Percentiles rank a stretch among this genome's conserved stretches.
Conservation (phyloP, 2,888 invertebrate genomes). For the Synanthedon formicaeformis region DNA sequence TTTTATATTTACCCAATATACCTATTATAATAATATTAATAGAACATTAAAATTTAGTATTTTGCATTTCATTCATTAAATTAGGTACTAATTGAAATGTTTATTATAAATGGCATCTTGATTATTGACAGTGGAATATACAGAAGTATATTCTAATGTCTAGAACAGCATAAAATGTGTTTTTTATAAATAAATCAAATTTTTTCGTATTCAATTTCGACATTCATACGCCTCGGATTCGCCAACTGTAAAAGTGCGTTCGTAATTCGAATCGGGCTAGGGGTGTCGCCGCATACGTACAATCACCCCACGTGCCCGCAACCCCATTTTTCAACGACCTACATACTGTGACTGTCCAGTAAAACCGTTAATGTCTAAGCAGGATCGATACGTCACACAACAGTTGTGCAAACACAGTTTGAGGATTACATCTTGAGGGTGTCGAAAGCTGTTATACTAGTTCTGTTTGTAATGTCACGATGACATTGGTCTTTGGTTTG, state of each 20-base stretch:
- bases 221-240: too few relatives aligned
- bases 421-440: constrained; percentile 45
- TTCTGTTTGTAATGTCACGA: constrained; percentile 35
- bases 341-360: constrained; percentile 48
- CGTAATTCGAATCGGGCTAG: constrained; percentile 49
- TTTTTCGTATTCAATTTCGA: too few relatives aligned
- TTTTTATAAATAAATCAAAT: too few relatives aligned
- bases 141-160: too few relatives aligned
- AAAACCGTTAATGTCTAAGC: constrained; percentile 61
- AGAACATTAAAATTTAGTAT: too few relatives aligned
- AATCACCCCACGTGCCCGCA: constrained; percentile 47
- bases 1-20: too few relatives aligned
- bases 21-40: too few relatives aligned
- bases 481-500: constrained; percentile 17
- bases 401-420: constrained; percentile 67
- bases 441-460: constrained; percentile 35
- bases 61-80: too few relatives aligned
- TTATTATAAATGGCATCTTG: too few relatives aligned
- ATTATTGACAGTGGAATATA: too few relatives aligned
- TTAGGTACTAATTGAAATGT: too few relatives aligned
- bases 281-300: constrained; percentile 43
- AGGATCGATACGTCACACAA: constrained; percentile 40
- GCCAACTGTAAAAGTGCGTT: constrained; percentile 16
- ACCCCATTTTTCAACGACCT: constrained; percentile 63
- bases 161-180: too few relatives aligned